A percentile compares a stretch with the other conserved stretches of the same genome.
These are phyloP conservation scores for Crenichthys baileyi DNA, from an alignment of 2,797 vertebrate genomes.

Conservation along the genomic window DNA sequence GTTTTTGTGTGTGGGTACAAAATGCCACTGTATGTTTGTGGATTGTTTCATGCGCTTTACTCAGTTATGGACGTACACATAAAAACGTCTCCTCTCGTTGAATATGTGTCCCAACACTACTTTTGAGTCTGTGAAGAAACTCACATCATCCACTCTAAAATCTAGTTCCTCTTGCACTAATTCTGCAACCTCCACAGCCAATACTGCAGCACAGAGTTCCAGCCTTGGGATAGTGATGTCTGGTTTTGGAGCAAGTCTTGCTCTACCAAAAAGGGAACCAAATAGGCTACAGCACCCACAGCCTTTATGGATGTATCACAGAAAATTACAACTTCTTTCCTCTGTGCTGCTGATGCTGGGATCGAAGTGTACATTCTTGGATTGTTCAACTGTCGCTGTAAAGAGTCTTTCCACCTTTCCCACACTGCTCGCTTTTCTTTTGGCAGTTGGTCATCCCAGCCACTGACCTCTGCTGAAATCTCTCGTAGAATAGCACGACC, in stretches of 20 bases:
- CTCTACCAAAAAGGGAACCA: background rate
- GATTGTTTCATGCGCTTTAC: background rate
- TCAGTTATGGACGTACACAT: background rate
- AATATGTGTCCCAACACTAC: background rate
- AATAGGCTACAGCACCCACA: background rate
- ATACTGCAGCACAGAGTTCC: background rate
- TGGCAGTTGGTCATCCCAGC: too few species aligned
- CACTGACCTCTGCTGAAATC: too few species aligned
- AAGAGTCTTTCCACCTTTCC: too few species aligned
- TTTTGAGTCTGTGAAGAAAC: background rate
- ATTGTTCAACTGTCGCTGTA: too few species aligned
- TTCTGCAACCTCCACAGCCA: background rate
- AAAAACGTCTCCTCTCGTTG: background rate
- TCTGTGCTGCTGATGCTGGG: too few species aligned
- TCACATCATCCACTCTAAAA: background rate
- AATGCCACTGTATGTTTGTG: background rate
- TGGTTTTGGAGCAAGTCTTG: background rate
- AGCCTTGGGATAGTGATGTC: constrained; percentile 3
- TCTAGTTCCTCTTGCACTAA: background rate
- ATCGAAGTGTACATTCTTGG: too few species aligned
- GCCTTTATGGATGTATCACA: background rate
- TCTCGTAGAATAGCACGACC: too few species aligned
- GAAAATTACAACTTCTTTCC: too few species aligned
- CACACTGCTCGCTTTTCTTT: too few species aligned
- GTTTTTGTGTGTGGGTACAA: background rate